Base-by-base conservation (phyloP, 92 coral and sea anemone genomes). In the Pocillopora grandis region DNA sequence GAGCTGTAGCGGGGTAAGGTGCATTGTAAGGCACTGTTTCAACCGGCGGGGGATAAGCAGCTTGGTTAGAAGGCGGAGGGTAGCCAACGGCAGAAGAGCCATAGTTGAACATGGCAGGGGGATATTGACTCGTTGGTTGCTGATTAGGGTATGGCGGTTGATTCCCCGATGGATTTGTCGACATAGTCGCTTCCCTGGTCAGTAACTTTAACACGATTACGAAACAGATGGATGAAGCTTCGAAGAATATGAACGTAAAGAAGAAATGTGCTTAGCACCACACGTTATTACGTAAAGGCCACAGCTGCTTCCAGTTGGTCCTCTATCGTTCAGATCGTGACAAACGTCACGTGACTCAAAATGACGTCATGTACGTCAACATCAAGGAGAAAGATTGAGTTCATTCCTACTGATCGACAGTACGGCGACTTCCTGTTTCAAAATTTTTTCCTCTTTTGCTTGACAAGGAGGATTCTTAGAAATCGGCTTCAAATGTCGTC, bases 31-130 rank as follows among this genome's bases (percentile, higher is more conserved):
- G 84, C 27, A 66, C 80, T 2, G 86, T 87, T 59, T 81, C 87
- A 9, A 82, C 87, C 0, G 89, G 77, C 64, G 90, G 88, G 1
- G 90, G 90, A 35, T 90, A 90, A 10, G 84, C 87, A 31, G 33
- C 59, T 58, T 75, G 86, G 55, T 58, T 78, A 13, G 87, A 76
- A 17, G 89, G 86, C 31, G 87, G 83, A 15, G 89, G 84, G 75
- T 81, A 86, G 10, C 72, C 31, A 5, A 68, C 83, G 3, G 63
- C 78, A 1, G 73, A 72, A 1, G 74, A 21, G 9, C 82, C 81
- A 74, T 73, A 21, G 78, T 59, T 67, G 48, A 19, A 35, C 58
- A 31, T 7, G 14, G 82, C 42, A 65, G 92, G 87, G 8, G 92
- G 92, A 64, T 87, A 89, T 64, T 75, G 83, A 19, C 13, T 31